Percentiles rank a stretch among this genome's conserved stretches.
phyloP scores from a whole-genome alignment of 2,888 invertebrate genomes.

The Nymphalis urticae region DNA sequence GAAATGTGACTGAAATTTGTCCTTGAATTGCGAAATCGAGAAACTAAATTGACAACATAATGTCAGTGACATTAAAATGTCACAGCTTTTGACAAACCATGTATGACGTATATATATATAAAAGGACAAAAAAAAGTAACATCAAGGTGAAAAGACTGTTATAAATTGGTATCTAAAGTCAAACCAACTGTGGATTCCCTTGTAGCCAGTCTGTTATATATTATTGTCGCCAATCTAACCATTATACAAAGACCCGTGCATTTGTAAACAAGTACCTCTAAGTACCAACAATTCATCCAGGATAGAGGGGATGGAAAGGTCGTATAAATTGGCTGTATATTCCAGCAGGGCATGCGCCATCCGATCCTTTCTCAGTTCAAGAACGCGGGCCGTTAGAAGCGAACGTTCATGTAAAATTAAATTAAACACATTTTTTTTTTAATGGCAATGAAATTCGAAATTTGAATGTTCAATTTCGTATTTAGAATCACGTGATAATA shows the following conservation, averaged over 20 bases:
- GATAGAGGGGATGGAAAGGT: slow-evolving; percentile 47
- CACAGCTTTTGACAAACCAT: not conserved
- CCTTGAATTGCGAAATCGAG: no score
- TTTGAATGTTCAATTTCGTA: not conserved
- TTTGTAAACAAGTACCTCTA: slow-evolving; percentile 31
- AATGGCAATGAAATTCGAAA: slow-evolving; percentile 37
- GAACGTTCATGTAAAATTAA: slow-evolving; percentile 15
- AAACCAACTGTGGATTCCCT: slow-evolving; percentile 74
- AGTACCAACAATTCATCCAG: slow-evolving; percentile 17
- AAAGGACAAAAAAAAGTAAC: not conserved
- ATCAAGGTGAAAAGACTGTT: slow-evolving; percentile 29
- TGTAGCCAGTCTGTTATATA: slow-evolving; percentile 46
- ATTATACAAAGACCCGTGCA: slow-evolving; percentile 44
- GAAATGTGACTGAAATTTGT: no score
- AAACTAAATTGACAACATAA: no score
- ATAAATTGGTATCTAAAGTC: slow-evolving; percentile 41
- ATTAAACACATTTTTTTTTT: slow-evolving; percentile 24
- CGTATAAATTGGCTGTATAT: slow-evolving; percentile 51
- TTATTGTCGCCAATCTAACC: slow-evolving; percentile 47
- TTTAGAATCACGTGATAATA: not conserved
- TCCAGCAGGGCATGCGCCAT: slow-evolving; percentile 65
- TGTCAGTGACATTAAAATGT: not conserved
- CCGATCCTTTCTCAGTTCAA: slow-evolving; percentile 42
- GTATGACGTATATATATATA: not conserved
- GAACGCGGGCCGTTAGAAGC: slow-evolving; percentile 15